These are phyloP conservation scores for Sminthurides aquaticus DNA, from an alignment of 2,888 invertebrate genomes.

Conservation along the genomic window DNA sequence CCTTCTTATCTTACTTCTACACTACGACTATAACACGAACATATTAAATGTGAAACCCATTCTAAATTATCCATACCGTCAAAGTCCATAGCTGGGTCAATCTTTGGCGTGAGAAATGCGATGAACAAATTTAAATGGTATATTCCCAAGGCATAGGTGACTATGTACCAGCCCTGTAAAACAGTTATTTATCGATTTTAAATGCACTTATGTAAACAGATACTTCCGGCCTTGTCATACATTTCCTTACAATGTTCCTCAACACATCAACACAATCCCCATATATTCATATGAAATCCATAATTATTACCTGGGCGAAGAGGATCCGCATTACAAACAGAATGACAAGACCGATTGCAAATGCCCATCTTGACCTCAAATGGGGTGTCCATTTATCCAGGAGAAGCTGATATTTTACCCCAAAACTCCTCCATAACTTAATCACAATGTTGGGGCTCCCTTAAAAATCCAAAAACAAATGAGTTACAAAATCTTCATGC, in stretches of 20 bases:
- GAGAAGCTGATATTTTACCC: conserved; percentile 40
- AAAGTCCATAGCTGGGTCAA: conserved; percentile 93
- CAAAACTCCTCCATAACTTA: conserved; percentile 37
- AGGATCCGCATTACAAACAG: conserved; percentile 74
- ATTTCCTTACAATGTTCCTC: too few species aligned
- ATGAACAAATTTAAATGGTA: conserved; percentile 99
- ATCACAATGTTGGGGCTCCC: conserved; percentile 36
- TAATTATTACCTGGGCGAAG: conserved; percentile 72
- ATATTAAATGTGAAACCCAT: too few species aligned
- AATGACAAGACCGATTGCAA: conserved; percentile 61
- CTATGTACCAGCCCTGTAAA: conserved; percentile 96
- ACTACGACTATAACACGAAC: too few species aligned
- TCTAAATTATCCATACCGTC: conserved; percentile 67
- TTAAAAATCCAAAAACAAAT: too few species aligned
- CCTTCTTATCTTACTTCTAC: too few species aligned
- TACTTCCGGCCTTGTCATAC: too few species aligned
- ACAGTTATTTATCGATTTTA: too few species aligned
- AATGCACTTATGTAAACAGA: too few species aligned
- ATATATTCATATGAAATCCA: too few species aligned
- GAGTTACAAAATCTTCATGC: too few species aligned
- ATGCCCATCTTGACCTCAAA: conserved; percentile 66
- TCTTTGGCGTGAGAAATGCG: conserved; percentile 98
- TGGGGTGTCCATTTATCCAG: conserved; percentile 44
- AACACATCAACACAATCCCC: too few species aligned
- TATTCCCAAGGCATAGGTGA: conserved; percentile 97